Conservation (phyloP, 2,888 invertebrate genomes). For the Acanthosepion esculentum region DNA sequence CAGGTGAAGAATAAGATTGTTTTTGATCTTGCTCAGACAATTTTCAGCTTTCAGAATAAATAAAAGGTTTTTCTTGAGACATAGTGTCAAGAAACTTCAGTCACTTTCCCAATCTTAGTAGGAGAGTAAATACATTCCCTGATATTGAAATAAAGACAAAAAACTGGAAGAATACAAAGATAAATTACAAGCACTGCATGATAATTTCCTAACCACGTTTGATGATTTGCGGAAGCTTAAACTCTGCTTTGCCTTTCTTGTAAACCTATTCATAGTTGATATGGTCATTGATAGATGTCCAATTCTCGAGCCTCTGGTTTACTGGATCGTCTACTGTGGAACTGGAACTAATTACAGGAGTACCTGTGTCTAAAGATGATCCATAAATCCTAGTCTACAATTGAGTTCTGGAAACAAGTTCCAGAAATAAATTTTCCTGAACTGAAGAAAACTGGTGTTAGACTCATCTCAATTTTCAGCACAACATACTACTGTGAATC, state of each 20-base stretch:
- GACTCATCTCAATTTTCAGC: not conserved
- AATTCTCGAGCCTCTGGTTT: not conserved
- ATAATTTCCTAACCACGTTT: not conserved
- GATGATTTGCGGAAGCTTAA: not conserved
- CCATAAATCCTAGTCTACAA: not conserved
- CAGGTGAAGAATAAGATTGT: not conserved
- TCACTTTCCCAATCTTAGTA: not conserved
- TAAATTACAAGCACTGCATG: not conserved
- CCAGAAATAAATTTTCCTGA: not conserved
- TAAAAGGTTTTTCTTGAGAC: not conserved
- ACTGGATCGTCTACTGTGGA: not conserved
- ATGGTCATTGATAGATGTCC: not conserved
- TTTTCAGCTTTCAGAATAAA: constrained; percentile 4
- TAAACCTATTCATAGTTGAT: not conserved
- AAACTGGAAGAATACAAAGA: not conserved
- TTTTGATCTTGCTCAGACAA: not conserved
- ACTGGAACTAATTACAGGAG: not conserved
- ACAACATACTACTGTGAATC: too few relatives aligned
- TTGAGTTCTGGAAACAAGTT: not conserved
- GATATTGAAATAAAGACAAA: not conserved
- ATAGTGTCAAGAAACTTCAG: not conserved
- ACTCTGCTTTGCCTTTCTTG: not conserved
- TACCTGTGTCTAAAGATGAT: not conserved
- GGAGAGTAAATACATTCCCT: not conserved
- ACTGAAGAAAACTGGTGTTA: constrained; percentile 3